Evolutionary conservation across 2,797 vertebrate genomes (phyloP), one percentile per base, ranked within the genome.

Genomic region (Microctenopoma steveboyesi): DNA sequence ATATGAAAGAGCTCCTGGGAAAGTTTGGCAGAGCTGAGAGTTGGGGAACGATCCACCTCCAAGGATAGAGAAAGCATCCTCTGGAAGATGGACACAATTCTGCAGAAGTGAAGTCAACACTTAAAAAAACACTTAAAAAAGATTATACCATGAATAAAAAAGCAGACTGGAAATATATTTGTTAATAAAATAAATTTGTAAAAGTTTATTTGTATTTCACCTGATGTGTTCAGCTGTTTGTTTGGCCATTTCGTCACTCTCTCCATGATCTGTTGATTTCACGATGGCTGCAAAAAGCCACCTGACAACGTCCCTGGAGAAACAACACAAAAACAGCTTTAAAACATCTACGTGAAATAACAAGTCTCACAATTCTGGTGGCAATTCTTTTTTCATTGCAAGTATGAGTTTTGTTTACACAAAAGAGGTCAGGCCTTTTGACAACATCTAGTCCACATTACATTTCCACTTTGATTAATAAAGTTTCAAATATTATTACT

Each of bases 11-110:
- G 92, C 80, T 94, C 94, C 45, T 94, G 89, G 43, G 96, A 95
- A 1, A 99, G 95, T 78, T 96, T 97, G 64, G 71, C 92, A 72
- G 95, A 95, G 89, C 79, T 96, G 81, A 94, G 92, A 45, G 89
- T 92, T 59, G 97, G 98, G 87, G 92, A 94, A 47, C 89, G 88
- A 84, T 99, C 97, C 59, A 96, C 96, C 82, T 99, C 96, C 55
- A 98, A 90, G 3, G 97, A 95, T 3, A 99, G 87, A 73, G 93
- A 92, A 78, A 99, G 79, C 96, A 99, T 98, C 86, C 91, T 92
- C 87, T 99, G 97, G 59, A 99, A 92, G 76, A 95, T 89, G 14
- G 92, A 92, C 64, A 95, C 93, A 5, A 93, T 90, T 91, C 94
- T 95, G 70, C 45, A 80, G 42, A 39, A 39, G 37, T 22, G 22